Percentiles rank a stretch among this genome's conserved stretches.
phyloP scores from a whole-genome alignment of 2,113 vertebrate genomes.

The Tupaia chinensis region DNA sequence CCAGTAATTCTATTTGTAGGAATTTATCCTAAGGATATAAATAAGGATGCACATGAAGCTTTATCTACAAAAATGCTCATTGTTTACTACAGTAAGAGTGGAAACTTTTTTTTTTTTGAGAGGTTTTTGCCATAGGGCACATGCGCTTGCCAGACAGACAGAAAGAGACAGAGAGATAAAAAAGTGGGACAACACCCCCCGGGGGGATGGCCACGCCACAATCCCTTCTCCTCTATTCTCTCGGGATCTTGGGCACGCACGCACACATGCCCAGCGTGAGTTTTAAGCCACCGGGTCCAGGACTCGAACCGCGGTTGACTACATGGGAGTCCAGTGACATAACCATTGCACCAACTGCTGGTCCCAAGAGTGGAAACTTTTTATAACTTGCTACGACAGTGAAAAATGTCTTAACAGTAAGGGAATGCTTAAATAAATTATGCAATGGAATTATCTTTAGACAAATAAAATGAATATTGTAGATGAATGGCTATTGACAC shows the following conservation, averaged over 20 bases:
- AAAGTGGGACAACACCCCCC: too few species aligned
- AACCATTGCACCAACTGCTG: too few species aligned
- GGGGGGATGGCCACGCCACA: too few species aligned
- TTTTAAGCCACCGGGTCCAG: too few species aligned
- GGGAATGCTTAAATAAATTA: constrained; percentile 41
- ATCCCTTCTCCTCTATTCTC: too few species aligned
- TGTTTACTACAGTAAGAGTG: constrained; percentile 53
- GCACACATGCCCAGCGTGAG: too few species aligned
- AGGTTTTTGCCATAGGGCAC: too few species aligned
- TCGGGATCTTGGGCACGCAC: too few species aligned
- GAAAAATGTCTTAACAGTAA: constrained; percentile 35
- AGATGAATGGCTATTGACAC: not conserved
- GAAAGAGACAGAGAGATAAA: too few species aligned
- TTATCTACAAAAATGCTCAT: constrained; percentile 62
- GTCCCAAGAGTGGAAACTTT: constrained; percentile 48
- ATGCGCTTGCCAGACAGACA: too few species aligned
- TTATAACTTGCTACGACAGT: constrained; percentile 27
- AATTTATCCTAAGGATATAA: constrained; percentile 71
- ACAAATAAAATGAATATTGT: constrained; percentile 41
- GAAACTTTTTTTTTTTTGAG: constrained; percentile 24
- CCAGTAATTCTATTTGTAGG: constrained; percentile 20
- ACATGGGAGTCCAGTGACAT: too few species aligned
- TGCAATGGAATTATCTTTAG: constrained; percentile 25
- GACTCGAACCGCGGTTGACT: too few species aligned
- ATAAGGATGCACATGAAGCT: constrained; percentile 59